These are phyloP conservation scores for Boloria euphrosyne DNA, from an alignment of 2,888 invertebrate genomes.

Conservation along the genomic window DNA sequence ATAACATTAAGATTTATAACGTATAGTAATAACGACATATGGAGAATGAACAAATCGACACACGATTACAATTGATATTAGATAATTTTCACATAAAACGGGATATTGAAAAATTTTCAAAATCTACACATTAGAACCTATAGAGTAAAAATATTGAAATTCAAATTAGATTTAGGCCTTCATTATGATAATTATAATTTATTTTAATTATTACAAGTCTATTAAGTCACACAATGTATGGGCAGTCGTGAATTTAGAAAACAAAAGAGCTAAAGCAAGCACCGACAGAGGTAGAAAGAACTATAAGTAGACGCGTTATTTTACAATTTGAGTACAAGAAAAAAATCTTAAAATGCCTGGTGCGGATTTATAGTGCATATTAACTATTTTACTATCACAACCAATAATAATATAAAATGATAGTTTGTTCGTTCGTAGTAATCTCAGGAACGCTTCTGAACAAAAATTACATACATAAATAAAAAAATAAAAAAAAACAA, in stretches of 20 bases:
- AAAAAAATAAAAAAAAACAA: not conserved
- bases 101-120: no score
- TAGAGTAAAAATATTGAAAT: no score
- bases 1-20: no score
- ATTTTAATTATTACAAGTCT: slow-evolving; percentile 1
- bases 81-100: no score
- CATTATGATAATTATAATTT: not conserved
- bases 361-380: slow-evolving; percentile 28
- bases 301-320: slow-evolving; percentile 38
- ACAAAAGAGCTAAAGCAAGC: slow-evolving; percentile 61
- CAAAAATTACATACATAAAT: not conserved
- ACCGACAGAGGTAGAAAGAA: slow-evolving; percentile 74
- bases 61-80: no score
- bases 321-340: slow-evolving; percentile 33
- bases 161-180: slow-evolving; percentile 1
- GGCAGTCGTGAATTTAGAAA: slow-evolving; percentile 30
- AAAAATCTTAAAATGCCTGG: slow-evolving; percentile 24
- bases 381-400: not conserved
- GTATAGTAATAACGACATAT: no score
- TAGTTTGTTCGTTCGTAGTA: not conserved
- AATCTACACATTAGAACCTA: no score
- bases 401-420: not conserved
- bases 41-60: no score
- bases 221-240: slow-evolving; percentile 3
- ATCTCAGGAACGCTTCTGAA: slow-evolving; percentile 7